Evolutionary conservation across 2,888 invertebrate genomes (phyloP).

Genomic region (Drosophila colorata): DNA sequence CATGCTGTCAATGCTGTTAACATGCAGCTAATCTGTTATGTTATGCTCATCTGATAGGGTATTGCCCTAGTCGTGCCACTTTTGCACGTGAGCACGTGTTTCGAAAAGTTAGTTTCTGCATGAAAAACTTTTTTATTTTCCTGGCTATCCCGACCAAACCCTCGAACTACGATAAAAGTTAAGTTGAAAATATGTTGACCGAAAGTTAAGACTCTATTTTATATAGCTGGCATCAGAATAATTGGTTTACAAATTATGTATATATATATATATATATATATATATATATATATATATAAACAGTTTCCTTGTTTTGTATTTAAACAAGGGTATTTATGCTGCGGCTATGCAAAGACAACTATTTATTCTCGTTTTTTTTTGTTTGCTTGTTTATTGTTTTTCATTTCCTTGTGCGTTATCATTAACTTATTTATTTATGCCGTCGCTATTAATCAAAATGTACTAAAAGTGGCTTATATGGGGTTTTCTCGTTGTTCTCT

Average conservation of each 20-base stretch:
- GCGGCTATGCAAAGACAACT: conserved; percentile 1
- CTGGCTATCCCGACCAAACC: no score
- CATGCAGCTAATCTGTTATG: conserved; percentile 1
- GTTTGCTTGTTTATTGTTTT: conserved; percentile 6
- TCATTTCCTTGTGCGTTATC: conserved; percentile 48
- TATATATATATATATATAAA: not conserved
- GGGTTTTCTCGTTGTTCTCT: conserved; percentile 18
- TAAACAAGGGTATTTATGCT: conserved; percentile 5
- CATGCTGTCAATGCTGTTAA: conserved; percentile 12
- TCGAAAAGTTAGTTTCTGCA: no score
- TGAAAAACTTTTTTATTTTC: no score
- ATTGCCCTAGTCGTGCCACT: conserved; percentile 3
- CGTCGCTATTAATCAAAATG: conserved; percentile 64
- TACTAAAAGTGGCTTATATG: conserved; percentile 55
- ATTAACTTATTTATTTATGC: conserved; percentile 49
- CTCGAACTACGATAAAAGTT: no score
- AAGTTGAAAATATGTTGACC: no score
- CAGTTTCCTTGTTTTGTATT: not conserved
- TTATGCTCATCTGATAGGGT: conserved; percentile 8
- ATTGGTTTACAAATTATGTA: no score
- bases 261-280: no score
- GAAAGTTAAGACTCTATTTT: no score
- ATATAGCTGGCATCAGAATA: no score
- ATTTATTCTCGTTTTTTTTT: not conserved
- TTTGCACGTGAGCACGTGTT: not conserved